Evolutionary conservation across 2,888 invertebrate genomes (phyloP).

Genomic region (Drosophila percnosoma): DNA sequence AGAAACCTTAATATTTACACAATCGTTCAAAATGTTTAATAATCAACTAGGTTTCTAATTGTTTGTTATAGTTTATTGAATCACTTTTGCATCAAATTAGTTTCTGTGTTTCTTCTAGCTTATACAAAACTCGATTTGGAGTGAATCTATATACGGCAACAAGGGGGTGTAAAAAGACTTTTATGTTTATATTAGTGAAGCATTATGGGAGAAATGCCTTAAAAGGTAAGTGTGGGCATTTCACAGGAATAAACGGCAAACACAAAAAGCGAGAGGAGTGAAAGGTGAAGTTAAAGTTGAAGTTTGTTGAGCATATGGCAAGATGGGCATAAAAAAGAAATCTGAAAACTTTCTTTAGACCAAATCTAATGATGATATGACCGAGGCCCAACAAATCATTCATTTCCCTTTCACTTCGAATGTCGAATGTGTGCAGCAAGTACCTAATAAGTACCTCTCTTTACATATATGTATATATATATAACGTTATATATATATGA

Average conservation of each 20-base stretch:
- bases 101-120: background rate
- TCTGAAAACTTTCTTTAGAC: constrained; percentile 48
- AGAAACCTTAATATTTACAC: background rate
- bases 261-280: constrained; percentile 27
- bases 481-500: background rate
- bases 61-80: background rate
- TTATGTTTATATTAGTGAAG: background rate
- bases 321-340: constrained; percentile 45
- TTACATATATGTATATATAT: background rate
- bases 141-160: background rate
- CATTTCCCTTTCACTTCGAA: constrained; percentile 58
- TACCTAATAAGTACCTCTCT: constrained; percentile 6
- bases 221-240: constrained; percentile 1
- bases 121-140: background rate
- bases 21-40: background rate
- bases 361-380: constrained; percentile 42
- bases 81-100: background rate
- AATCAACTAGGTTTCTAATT: background rate
- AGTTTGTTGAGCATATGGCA: constrained; percentile 24
- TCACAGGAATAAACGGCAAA: background rate
- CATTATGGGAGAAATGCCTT: background rate
- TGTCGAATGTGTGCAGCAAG: background rate
- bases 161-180: background rate
- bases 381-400: constrained; percentile 29
- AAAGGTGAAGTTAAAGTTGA: constrained; percentile 33